Evolutionary conservation across 2,888 invertebrate genomes (phyloP).

Genomic region (Linhomoeus sp.): DNA sequence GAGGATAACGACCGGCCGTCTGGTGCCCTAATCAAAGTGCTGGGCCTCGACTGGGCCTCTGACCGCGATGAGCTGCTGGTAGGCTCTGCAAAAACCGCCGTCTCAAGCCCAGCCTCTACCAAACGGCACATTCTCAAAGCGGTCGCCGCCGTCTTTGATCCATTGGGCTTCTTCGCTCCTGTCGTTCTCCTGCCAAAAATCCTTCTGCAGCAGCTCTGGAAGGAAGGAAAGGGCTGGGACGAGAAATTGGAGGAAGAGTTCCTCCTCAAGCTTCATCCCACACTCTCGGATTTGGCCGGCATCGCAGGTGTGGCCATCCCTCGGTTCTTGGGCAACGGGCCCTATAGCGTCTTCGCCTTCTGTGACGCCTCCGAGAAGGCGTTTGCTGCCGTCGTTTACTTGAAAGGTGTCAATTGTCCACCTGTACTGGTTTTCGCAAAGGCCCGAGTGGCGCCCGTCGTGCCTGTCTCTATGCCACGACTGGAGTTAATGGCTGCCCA

Average conservation of each 20-base stretch:
- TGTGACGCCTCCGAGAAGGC: constrained; percentile 9
- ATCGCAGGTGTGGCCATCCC: background rate
- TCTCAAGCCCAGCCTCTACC: constrained; percentile 5
- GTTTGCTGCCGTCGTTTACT: constrained; percentile 8
- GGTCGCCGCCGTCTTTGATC: constrained; percentile 17
- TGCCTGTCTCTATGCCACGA: too few species aligned
- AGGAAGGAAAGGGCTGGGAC: constrained; percentile 14
- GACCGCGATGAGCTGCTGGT: background rate
- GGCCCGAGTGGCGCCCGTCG: too few species aligned
- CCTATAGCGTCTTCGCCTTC: constrained; percentile 1
- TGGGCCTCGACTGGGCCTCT: too few species aligned
- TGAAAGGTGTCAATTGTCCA: background rate
- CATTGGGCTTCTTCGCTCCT: constrained; percentile 15
- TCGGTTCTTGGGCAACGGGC: background rate
- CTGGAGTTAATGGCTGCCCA: too few species aligned
- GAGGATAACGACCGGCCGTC: too few species aligned
- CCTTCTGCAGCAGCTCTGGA: constrained; percentile 15
- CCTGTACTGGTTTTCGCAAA: background rate
- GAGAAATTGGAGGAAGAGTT: constrained; percentile 8
- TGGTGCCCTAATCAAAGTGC: too few species aligned
- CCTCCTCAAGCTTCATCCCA: background rate
- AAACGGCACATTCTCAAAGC: constrained; percentile 12
- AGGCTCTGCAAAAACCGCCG: background rate
- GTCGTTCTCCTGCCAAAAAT: constrained; percentile 13
- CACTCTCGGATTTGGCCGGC: background rate